Conservation (phyloP, 92 coral and sea anemone genomes). For the Diadumene lineata region DNA sequence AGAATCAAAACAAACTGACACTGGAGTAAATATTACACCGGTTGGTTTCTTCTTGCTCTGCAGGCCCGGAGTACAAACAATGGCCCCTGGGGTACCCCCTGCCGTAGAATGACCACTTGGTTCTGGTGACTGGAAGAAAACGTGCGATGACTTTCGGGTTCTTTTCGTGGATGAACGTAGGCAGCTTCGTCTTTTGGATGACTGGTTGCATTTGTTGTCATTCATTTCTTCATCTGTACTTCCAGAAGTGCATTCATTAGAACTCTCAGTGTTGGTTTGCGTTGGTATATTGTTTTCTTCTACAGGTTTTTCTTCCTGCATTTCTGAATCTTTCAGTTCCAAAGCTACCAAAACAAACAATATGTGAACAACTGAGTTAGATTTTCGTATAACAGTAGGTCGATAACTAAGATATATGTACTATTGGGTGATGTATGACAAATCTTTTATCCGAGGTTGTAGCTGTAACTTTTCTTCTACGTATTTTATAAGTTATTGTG, state of each 20-base stretch:
- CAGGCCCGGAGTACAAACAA: conserved; percentile 25
- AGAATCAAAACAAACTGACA: conserved; percentile 35
- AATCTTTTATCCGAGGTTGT: no score
- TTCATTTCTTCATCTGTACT: conserved; percentile 4
- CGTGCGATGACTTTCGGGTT: conserved; percentile 29
- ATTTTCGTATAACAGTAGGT: no score
- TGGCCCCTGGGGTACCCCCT: conserved; percentile 37
- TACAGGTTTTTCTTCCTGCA: not conserved
- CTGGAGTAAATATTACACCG: conserved; percentile 21
- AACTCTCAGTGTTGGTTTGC: not conserved
- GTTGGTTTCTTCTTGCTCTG: not conserved
- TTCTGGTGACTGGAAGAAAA: conserved; percentile 34
- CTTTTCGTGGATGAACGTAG: conserved; percentile 19
- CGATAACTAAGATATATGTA: no score
- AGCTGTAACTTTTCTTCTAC: no score
- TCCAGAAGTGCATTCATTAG: not conserved
- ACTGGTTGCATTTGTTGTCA: not conserved
- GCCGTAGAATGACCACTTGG: conserved; percentile 22
- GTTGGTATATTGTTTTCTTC: not conserved
- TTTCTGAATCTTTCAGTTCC: no score
- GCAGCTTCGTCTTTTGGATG: conserved; percentile 12
- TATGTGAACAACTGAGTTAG: no score
- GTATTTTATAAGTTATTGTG: no score
- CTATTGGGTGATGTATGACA: no score
- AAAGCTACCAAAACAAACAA: no score